Evolutionary conservation across 2,113 vertebrate genomes (phyloP).

Genomic region (Erythrocercus mccallii): DNA sequence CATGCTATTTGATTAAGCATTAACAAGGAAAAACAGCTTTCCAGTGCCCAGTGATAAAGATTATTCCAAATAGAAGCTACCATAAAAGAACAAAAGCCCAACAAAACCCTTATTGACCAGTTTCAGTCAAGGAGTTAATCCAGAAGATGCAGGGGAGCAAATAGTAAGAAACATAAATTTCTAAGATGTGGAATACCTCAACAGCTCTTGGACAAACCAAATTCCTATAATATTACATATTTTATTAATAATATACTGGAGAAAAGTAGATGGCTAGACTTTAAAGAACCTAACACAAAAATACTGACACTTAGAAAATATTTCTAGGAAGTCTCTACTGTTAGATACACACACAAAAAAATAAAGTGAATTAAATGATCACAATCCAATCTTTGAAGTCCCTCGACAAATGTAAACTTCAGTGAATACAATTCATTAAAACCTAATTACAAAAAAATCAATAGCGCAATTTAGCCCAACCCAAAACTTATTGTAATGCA

Average conservation of each 20-base stretch:
- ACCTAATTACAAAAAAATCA: conserved; percentile 63
- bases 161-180: neutral
- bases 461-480: conserved; percentile 55
- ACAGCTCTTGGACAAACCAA: neutral
- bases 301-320: neutral
- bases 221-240: neutral
- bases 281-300: neutral
- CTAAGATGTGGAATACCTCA: neutral
- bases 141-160: neutral
- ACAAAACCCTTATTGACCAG: neutral
- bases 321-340: neutral
- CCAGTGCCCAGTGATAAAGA: neutral
- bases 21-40: neutral
- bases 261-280: neutral
- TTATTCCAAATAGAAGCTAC: neutral
- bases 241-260: neutral
- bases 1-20: neutral
- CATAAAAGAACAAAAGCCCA: neutral
- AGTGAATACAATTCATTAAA: conserved; percentile 63
- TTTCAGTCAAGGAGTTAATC: neutral
- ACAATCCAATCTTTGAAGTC: neutral
- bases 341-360: neutral
- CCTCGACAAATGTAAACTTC: neutral
- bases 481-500: conserved; percentile 43
- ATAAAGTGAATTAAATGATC: neutral